Percentiles rank a stretch among this genome's conserved stretches.
Conservation (phyloP, 1,140 invertebrate genomes). For the Dendrolimus punctatus region DNA sequence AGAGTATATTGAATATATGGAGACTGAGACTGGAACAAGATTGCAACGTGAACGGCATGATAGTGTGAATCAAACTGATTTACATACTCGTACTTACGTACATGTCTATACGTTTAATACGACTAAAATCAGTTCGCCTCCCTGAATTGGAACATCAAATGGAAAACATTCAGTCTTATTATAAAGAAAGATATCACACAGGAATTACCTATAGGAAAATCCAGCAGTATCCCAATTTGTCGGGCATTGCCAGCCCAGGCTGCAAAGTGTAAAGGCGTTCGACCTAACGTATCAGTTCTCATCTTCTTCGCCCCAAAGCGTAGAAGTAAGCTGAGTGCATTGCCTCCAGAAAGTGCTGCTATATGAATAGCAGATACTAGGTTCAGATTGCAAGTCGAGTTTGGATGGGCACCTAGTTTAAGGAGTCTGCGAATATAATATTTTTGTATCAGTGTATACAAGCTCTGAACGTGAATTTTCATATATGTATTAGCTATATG, state of each 20-base stretch:
- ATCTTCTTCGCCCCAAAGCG: slow-evolving; percentile 18
- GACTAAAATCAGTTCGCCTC: too few species aligned
- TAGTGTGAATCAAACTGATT: too few species aligned
- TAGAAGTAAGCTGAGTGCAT: slow-evolving; percentile 28
- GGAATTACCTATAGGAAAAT: slow-evolving; percentile 16
- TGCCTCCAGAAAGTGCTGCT: slow-evolving; percentile 23
- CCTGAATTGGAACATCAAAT: too few species aligned
- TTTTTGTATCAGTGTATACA: too few species aligned
- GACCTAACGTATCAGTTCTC: slow-evolving; percentile 24
- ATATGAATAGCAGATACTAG: slow-evolving; percentile 35
- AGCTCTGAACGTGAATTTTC: too few species aligned
- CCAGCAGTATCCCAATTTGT: slow-evolving; percentile 30
- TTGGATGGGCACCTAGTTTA: slow-evolving; percentile 31
- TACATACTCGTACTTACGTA: too few species aligned
- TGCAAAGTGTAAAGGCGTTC: slow-evolving; percentile 41
- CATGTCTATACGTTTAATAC: too few species aligned
- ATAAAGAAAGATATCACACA: neutral
- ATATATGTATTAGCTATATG: too few species aligned
- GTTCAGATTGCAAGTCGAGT: slow-evolving; percentile 33
- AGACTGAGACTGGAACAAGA: too few species aligned
- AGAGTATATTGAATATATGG: too few species aligned
- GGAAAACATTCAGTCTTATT: too few species aligned
- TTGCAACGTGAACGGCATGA: too few species aligned
- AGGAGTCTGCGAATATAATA: slow-evolving; percentile 23
- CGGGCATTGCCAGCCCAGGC: slow-evolving; percentile 31